Evolutionary conservation across 2,113 vertebrate genomes (phyloP), one percentile per base, ranked within the genome.

Genomic region (Melospiza melodia): DNA sequence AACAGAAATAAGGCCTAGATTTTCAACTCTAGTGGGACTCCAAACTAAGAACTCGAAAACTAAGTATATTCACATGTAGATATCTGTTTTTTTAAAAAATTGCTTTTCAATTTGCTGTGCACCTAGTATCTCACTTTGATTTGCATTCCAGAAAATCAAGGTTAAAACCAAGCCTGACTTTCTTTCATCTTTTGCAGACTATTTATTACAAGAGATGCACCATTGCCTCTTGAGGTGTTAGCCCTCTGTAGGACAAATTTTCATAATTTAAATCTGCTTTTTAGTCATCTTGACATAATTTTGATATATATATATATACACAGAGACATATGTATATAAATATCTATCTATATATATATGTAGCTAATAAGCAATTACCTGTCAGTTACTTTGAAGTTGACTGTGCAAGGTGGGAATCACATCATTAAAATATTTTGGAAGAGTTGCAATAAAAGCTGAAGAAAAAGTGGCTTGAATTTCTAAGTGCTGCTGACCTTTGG

Each of bases 1-100:
- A 95, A 87, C 74, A 93, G 79, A 95, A 94, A 95, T 94, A 93
- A 93, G 75, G 78, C 87, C 94, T 94, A 94, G 68, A 93, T 95
- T 92, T 96, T 77, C 59, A 93, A 25, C n/a, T 62, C 94, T 67
- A 90, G 75, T 83, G 83, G 90, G 90, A 95, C 33, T 90, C 51
- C 33, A 71, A 84, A 90, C 57, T 59, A 35, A 59, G 88, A 89
- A 96, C 27, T 88, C 28, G 21, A 67, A 81, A 89, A 66, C 57
- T 63, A 63, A 88, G 55, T 94, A 27, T 67, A 93, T 86, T 65
- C 72, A 44, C 86, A 78, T 78, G 77, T 44, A 78, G 63, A 33
- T 33, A 59, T 62, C 22, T 92, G 14, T 55, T 55, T 49, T 15
- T 46, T 35, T 6, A 90, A 87, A 83, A 9, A 19, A 18, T 35